These are phyloP conservation scores for Hippocampus guttulatus DNA, from an alignment of 2,113 vertebrate species.

Conservation along the genomic window DNA sequence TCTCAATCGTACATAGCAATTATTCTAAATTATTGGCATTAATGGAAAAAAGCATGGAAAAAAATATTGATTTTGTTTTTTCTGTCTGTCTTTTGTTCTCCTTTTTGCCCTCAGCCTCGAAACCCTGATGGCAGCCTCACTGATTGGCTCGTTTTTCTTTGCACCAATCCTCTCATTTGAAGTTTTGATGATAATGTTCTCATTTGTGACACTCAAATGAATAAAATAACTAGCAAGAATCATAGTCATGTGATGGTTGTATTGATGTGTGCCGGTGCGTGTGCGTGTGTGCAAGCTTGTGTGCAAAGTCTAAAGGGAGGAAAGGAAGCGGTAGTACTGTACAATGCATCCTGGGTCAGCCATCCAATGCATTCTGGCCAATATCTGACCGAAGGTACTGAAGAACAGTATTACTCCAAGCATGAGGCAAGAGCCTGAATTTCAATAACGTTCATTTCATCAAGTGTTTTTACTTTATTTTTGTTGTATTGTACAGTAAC, in stretches of 20 bases:
- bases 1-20: background rate
- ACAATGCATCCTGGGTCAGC: no score
- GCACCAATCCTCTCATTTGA: slow-evolving; percentile 55
- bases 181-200: background rate
- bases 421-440: no score
- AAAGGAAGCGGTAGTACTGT: no score
- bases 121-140: slow-evolving; percentile 45
- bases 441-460: no score
- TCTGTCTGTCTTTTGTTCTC: background rate
- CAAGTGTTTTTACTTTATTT: no score
- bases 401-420: no score
- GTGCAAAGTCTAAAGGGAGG: background rate
- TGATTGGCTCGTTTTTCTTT: slow-evolving; percentile 66
- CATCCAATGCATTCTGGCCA: no score
- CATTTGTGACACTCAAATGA: background rate
- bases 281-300: background rate
- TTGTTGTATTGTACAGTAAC: background rate
- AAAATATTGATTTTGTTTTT: background rate
- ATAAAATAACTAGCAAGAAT: background rate
- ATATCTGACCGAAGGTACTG: no score
- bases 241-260: background rate
- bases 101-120: slow-evolving; percentile 50
- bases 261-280: background rate
- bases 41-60: no score
- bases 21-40: background rate